Percentiles rank a stretch among this genome's conserved stretches.
These are phyloP conservation scores for Caenorhabditis briggsae DNA, from an alignment of 1,140 invertebrate species.

Conservation along the genomic window DNA sequence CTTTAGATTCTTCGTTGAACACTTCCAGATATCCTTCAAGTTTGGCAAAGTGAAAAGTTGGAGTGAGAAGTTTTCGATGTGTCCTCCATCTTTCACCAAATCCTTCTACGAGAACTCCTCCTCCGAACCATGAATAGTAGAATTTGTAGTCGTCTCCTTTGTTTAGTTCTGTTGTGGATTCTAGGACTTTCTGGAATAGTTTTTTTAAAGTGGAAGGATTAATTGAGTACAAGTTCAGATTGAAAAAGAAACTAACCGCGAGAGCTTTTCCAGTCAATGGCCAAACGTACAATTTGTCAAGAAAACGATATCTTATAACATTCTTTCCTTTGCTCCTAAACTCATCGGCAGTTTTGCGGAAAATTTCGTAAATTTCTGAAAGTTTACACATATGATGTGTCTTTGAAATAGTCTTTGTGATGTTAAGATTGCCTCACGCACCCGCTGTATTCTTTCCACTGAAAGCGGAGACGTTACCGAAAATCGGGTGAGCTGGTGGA, in stretches of 20 bases:
- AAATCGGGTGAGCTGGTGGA: background rate
- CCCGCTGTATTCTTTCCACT: background rate
- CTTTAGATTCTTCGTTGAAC: conserved; percentile 85
- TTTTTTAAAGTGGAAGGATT: background rate
- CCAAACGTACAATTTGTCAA: conserved; percentile 29
- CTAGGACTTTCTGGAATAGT: background rate
- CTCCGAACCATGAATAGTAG: conserved; percentile 62
- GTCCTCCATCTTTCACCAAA: conserved; percentile 84
- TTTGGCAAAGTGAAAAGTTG: conserved; percentile 90
- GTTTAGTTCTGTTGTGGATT: conserved; percentile 51
- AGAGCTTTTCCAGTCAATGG: conserved; percentile 24
- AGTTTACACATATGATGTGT: background rate
- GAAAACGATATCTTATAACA: background rate
- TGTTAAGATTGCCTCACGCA: background rate
- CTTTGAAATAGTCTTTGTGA: background rate
- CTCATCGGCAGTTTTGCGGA: conserved; percentile 15
- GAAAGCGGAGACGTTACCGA: background rate
- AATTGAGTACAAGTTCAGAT: background rate
- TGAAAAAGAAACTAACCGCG: background rate
- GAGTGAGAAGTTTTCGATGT: conserved; percentile 88
- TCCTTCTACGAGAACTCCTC: conserved; percentile 60
- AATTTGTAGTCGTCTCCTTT: conserved; percentile 65
- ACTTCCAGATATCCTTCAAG: conserved; percentile 87
- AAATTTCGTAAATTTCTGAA: conserved; percentile 11
- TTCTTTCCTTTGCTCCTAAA: conserved; percentile 1